Base-by-base conservation (phyloP, 2,113 vertebrate genomes). In the Serranochromis macrocephalus region DNA sequence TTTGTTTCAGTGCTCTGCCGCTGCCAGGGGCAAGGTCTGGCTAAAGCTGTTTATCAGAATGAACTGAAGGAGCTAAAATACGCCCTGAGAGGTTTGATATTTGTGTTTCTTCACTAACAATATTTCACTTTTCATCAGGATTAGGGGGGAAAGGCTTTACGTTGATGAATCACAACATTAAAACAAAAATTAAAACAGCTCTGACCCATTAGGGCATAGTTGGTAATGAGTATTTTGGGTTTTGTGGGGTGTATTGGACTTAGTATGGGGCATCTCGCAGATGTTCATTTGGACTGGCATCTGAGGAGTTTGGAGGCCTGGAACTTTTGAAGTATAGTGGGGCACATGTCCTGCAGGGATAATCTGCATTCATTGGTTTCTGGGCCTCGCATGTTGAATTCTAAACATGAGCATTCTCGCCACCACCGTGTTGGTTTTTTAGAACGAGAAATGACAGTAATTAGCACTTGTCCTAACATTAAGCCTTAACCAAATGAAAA, bases 11-110 rank as follows among this genome's bases (percentile, higher is more conserved):
- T 14, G 9, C 81, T 53, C 36, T n/a, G 79, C 21, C 29, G 1
- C 78, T 7, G 84, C 91, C 58, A 3, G 36, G 66, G 86, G 88
- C 85, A 85, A 94, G 85, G 84, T 91, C 88, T 78, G 47, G 9
- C 87, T 54, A 10, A 68, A 40, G 68, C 92, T 29, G 89, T 91
- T 90, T 85, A 63, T 92, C 88, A 86, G 42, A 55, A 26, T 12
- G 51, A 87, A 79, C 1, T n/a, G 81, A 85, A 87, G 36, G 87
- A 82, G 88, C 83, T 85, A 4, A 90, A 87, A 85, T 33, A 36
- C 3, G 4, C 84, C 85, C 88, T 33, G 24, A 40, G 85, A 85
- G 88, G 42, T 83, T 53, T 82, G 47, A 82, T 87, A 78, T 92
- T 85, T 88, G 80, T 84, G 40, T 87, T 79, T 78, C n/a, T 79